Evolutionary conservation across 2,888 invertebrate genomes (phyloP).

Genomic region (Agrotis ipsilon): DNA sequence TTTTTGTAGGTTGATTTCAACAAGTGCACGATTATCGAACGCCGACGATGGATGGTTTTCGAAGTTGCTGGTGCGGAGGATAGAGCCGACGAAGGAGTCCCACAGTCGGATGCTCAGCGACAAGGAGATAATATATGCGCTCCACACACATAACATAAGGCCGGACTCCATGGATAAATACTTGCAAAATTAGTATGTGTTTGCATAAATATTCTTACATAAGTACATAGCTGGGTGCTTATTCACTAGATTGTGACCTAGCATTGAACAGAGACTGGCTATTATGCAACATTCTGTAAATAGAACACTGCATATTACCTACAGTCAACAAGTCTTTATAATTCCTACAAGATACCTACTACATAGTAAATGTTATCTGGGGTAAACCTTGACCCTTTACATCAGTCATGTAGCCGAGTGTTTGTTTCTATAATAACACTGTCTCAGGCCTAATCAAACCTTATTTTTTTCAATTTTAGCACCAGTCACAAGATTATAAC

Average conservation of each 20-base stretch:
- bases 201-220: slow-evolving; percentile 60
- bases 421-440: slow-evolving; percentile 11
- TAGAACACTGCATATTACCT: slow-evolving; percentile 70
- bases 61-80: slow-evolving; percentile 96
- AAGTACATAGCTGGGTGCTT: slow-evolving; percentile 62
- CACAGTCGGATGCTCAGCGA: slow-evolving; percentile 99
- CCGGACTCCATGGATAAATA: slow-evolving; percentile 97
- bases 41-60: slow-evolving; percentile 96
- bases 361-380: slow-evolving; percentile 66
- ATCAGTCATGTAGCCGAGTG: slow-evolving; percentile 28
- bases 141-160: slow-evolving; percentile 98
- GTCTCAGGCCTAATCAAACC: neutral
- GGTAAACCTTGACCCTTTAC: slow-evolving; percentile 70
- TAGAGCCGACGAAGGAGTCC: slow-evolving; percentile 98
- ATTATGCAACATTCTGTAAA: slow-evolving; percentile 87
- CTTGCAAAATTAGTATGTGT: slow-evolving; percentile 97
- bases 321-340: slow-evolving; percentile 50
- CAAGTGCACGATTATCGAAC: slow-evolving; percentile 77
- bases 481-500: neutral
- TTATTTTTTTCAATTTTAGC: neutral
- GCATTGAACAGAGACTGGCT: slow-evolving; percentile 65
- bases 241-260: slow-evolving; percentile 35
- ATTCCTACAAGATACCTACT: slow-evolving; percentile 61
- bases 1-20: slow-evolving; percentile 85
- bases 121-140: slow-evolving; percentile 98